Percentiles rank a stretch among this genome's conserved stretches.
phyloP scores from a whole-genome alignment of 1,140 invertebrate species.

The Heliothis virescens region DNA sequence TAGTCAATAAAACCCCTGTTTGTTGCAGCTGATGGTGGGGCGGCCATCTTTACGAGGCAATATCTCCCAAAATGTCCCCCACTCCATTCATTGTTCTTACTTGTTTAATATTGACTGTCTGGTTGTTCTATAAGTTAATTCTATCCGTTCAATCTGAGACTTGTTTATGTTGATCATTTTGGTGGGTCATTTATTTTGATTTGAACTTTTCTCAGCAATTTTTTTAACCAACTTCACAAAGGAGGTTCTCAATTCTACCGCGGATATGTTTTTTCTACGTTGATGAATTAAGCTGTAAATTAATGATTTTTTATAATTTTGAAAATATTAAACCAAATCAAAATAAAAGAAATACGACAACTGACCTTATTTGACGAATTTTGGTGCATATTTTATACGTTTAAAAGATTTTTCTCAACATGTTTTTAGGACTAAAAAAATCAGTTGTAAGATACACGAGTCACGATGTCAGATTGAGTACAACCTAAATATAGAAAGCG shows the following conservation, averaged over 20 bases:
- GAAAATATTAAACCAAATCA: too few species aligned
- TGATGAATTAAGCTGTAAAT: too few species aligned
- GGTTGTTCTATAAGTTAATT: background rate
- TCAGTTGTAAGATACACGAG: background rate
- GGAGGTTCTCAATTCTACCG: too few species aligned
- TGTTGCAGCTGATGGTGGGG: constrained; percentile 22
- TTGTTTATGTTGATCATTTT: too few species aligned
- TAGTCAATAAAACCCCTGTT: constrained; percentile 19
- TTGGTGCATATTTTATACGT: background rate
- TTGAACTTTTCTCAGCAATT: too few species aligned
- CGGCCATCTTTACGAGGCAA: constrained; percentile 15
- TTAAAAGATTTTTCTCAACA: background rate
- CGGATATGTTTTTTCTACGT: too few species aligned
- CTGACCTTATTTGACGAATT: too few species aligned
- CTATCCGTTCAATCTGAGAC: too few species aligned
- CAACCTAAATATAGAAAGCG: constrained; percentile 1
- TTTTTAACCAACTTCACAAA: too few species aligned
- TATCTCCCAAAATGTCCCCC: constrained; percentile 16
- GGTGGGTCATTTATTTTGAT: too few species aligned
- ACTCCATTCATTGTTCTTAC: constrained; percentile 18
- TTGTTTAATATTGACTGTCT: constrained; percentile 10
- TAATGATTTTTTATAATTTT: too few species aligned
- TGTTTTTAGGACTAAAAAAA: background rate
- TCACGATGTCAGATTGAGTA: background rate
- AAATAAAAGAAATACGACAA: too few species aligned